Percentiles rank a stretch among this genome's conserved stretches.
Conservation (phyloP, 2,797 vertebrate species). For the Bradypus variegatus region DNA sequence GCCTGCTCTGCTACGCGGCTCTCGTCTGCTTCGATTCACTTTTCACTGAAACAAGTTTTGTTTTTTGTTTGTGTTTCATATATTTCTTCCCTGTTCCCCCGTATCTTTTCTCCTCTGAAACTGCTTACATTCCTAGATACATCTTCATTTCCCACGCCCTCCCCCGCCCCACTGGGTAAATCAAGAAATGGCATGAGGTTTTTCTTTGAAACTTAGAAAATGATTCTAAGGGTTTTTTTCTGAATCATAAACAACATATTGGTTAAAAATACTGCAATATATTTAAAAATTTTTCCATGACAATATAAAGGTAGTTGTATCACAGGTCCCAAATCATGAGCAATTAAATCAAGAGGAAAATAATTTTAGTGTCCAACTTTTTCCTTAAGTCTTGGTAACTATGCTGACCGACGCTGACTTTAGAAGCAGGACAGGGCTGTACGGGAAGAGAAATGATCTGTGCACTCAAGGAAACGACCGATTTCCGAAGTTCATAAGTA, state of each 20-base stretch:
- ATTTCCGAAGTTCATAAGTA: constrained; percentile 55
- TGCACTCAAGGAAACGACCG: constrained; percentile 6
- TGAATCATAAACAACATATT: constrained; percentile 33
- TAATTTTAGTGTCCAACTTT: not conserved
- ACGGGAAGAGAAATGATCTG: not conserved
- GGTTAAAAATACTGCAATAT: not conserved
- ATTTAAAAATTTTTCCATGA: not conserved
- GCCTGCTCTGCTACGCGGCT: not conserved
- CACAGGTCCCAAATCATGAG: not conserved
- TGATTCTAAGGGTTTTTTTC: constrained; percentile 48
- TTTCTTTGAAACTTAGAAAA: constrained; percentile 47
- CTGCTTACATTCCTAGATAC: not conserved
- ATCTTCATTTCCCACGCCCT: not conserved
- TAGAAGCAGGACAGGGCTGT: not conserved
- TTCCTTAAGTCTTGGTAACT: not conserved
- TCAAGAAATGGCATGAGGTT: not conserved
- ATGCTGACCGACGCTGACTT: not conserved
- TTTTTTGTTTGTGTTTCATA: constrained; percentile 48
- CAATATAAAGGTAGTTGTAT: not conserved
- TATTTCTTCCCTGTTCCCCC: constrained; percentile 1
- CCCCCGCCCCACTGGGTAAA: not conserved
- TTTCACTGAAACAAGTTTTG: not conserved
- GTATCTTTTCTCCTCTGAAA: not conserved
- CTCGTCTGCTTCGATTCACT: not conserved
- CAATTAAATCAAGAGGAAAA: not conserved